phyloP scores from a whole-genome alignment of 2,888 invertebrate genomes.

The Ferrisia virgata region DNA sequence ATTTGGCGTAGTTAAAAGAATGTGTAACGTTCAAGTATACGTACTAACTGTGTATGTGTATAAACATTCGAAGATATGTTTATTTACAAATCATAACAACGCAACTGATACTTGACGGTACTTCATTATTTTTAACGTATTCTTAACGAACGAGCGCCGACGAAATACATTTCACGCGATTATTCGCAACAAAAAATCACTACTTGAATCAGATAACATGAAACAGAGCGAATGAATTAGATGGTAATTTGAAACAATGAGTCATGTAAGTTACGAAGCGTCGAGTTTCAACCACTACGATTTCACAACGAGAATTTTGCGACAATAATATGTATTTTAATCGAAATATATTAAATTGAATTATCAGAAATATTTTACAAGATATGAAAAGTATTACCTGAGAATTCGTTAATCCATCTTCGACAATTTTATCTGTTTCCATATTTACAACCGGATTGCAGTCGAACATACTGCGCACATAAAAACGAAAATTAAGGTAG shows the following conservation, averaged over 20 bases:
- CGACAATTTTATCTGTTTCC: constrained; percentile 88
- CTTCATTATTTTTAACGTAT: background rate
- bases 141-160: background rate
- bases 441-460: constrained; percentile 55
- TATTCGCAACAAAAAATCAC: background rate
- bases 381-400: constrained; percentile 57
- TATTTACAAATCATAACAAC: constrained; percentile 1
- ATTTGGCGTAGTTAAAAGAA: background rate
- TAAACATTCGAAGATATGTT: constrained; percentile 10
- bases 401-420: constrained; percentile 69
- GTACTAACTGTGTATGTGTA: background rate
- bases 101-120: background rate
- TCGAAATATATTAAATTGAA: background rate
- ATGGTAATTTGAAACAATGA: background rate
- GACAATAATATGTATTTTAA: background rate
- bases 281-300: background rate
- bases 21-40: background rate
- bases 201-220: background rate
- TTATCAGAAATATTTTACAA: background rate
- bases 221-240: background rate
- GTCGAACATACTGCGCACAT: constrained; percentile 12
- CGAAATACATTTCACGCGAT: background rate
- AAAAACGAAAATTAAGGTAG: background rate
- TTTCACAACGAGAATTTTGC: background rate
- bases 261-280: background rate